Evolutionary conservation across 2,113 vertebrate genomes (phyloP), one percentile per base, ranked within the genome.

Genomic region (Cathartes aura): DNA sequence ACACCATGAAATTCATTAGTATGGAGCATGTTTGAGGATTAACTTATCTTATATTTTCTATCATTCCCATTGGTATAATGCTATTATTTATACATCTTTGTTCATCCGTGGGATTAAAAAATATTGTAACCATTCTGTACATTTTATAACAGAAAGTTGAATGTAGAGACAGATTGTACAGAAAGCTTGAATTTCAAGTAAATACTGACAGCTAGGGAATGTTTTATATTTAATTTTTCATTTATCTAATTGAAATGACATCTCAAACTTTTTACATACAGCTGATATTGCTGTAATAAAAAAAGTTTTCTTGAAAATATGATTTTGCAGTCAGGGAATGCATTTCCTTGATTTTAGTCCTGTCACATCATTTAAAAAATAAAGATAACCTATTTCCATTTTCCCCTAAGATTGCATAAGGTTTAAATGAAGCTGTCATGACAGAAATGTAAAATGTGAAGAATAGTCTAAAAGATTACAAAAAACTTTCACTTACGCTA

Each of bases 371-470:
- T 95, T 97, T 94, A 90, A 91, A 96, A 94, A 95, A 85, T 91
- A 98, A 97, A 96, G 87, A 97, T 96, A 93, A 86, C 73, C 76
- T 92, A 47, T 93, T 97, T 97, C 92, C 59, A 96, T 97, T 96
- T 95, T 70, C 91, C 79, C 78, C 85, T 66, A 90, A 93, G 91
- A 93, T 38, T 96, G 66, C 22, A 94, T 92, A 89, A 96, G 82
- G 32, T 87, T 97, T 93, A 95, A 96, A 96, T 96, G 85, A 91
- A 96, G 60, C 92, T 97, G 97, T 96, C 95, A 97, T 94, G 66
- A 91, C 79, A 96, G 75, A 97, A 97, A 97, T 92, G 70, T 93
- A 93, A 96, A 95, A 93, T 76, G 76, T 94, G 96, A 97, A 95
- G 80, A 93, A 94, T n/a, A 88, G 90, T 81, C 90, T 89, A 90